Base-by-base conservation (phyloP, 2,888 invertebrate species). In the Perithous albicinctus region DNA sequence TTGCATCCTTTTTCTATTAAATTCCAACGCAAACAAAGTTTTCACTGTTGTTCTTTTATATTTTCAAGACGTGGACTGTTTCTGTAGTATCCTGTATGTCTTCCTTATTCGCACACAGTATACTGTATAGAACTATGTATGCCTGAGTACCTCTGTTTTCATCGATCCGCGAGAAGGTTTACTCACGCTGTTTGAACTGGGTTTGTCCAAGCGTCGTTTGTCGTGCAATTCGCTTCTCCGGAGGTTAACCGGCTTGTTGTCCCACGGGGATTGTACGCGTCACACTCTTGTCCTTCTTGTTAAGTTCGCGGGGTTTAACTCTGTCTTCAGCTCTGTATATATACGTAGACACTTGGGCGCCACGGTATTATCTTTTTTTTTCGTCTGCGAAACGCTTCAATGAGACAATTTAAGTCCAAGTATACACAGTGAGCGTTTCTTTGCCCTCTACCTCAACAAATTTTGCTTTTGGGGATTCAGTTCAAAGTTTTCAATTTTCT, bases 201-300 rank as follows among this genome's bases (percentile, higher is more conserved):
- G 61, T 78, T 77, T 80, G 80, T 80, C 67, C 73, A 61, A 73
- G 72, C 23, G 51, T 77, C 66, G 80, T 73, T 67, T 80, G 61
- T 12, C 61, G 67, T 77, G 72, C 76, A 77, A 80, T 77, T 76
- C 80, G 64, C 56, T 66, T 12, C 54, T 41, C 43, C 67, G 64
- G 26, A 61, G 70, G 70, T 74, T 74, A 79, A 79, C 74, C 66
- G 32, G 64, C 59, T 76, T 72, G 66, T 76, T 72, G 59, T 80
- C 76, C 59, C 66, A 51, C 43, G 20, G 72, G 46, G 48, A 61
- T 77, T 54, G 66, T 54, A 32, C 61, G 38, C 41, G 20, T 59
- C 61, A 59, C 64, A 72, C 73, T 73, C 67, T 51, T 38, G 18
- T 61, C 12, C 20, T 59, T 46, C 35, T 32, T 76, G 66, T 46